Base-by-base conservation (phyloP, 2,113 vertebrate species). In the Triplophysa siluroides region DNA sequence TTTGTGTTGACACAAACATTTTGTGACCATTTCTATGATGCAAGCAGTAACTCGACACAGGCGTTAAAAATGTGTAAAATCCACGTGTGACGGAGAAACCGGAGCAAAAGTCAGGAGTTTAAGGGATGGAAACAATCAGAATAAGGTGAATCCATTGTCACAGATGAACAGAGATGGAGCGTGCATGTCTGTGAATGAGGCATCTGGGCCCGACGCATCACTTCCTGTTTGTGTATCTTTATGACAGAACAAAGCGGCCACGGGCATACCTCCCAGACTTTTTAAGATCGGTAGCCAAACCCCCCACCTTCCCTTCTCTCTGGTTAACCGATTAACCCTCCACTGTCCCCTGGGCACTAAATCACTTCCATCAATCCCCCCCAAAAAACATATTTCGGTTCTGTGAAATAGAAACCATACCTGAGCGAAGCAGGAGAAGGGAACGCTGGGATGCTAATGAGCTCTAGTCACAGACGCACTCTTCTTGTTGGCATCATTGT, bases 401-500 rank as follows among this genome's bases (percentile, higher is more conserved):
- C 72, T 78, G 81, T 78, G 62, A 88, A 91, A 90, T 85, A 75
- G 85, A 82, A 90, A 85, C 84, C 84, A 85, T 76, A 81, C 84
- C 60, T 83, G 76, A 83, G 29, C 2, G 14, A 26, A 24, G 21
- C 24, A 60, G 29, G 80, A 21, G 66, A 64, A 24, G 62, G 71
- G 75, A 23, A 64, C 19, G 29, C 80, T 79, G 83, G 85, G 87
- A 91, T 79, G 58, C 83, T 89, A 91, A 91, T 69, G 78, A 83
- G 76, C 85, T 88, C 64, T 85, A 87, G 86, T 86, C 88, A 74
- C 83, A 82, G 77, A 88, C 87, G 89, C 85, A 81, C 85, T 89
- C 87, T 88, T 81, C 71, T 82, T 79, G 86, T 88, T 88, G 85
- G 87, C 84, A 88, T 91, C 88, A 91, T 88, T 85, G 84, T 86